Evolutionary conservation across 2,888 invertebrate species (phyloP).

Genomic region (Callyntrura guangdongensis): DNA sequence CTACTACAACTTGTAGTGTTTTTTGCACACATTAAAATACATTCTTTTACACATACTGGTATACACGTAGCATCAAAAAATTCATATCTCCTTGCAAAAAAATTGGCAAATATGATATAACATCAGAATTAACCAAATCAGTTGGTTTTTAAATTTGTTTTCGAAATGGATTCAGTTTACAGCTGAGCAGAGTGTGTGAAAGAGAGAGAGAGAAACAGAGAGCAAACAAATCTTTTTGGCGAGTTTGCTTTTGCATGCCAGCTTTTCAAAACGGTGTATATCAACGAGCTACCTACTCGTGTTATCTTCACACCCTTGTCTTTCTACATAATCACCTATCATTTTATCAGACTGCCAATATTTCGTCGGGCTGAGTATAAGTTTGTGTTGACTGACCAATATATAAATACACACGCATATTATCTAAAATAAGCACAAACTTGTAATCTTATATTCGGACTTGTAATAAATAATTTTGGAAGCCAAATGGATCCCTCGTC

Average conservation of each 20-base stretch:
- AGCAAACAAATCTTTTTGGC: background rate
- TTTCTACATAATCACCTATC: no score
- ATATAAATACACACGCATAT: background rate
- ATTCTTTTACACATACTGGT: no score
- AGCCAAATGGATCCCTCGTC: no score
- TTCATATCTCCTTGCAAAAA: no score
- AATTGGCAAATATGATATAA: constrained; percentile 54
- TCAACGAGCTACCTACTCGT: background rate
- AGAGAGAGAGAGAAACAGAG: background rate
- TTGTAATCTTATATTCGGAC: no score
- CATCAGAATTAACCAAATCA: constrained; percentile 12
- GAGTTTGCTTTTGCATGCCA: background rate
- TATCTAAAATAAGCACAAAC: no score
- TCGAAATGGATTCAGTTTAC: constrained; percentile 24
- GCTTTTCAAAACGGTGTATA: constrained; percentile 23
- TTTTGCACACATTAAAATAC: background rate
- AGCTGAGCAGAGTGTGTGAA: background rate
- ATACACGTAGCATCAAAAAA: no score
- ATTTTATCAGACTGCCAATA: no score
- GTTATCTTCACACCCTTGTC: background rate
- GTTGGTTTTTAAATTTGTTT: constrained; percentile 1
- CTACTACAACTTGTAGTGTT: background rate
- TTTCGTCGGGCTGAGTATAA: background rate
- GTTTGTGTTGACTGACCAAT: background rate
- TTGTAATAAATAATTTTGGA: no score